Evolutionary conservation across 2,888 invertebrate genomes (phyloP), one percentile per base, ranked within the genome.

Genomic region (Oscheius sp.): DNA sequence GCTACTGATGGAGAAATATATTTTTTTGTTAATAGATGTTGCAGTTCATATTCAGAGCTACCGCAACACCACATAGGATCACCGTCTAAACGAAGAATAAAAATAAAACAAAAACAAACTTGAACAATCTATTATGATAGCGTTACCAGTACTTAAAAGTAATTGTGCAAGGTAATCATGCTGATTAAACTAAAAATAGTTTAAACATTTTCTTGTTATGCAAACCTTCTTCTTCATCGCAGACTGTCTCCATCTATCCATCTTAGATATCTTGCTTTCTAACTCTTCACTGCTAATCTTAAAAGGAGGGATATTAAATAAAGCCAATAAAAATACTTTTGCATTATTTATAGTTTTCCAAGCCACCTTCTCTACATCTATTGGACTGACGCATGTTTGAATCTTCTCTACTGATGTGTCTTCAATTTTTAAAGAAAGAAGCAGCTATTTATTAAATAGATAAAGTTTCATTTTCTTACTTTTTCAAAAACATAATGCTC

Each of bases 401-500:
- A 85, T 64, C 68, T 82, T 82, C 70, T 84, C 83, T 5, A 83
- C 70, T n/a, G 72, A 68, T 41, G 78, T 77, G 47, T 82, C 81
- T 32, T 81, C 80, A 30, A 85, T 54, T 67, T 81, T 80, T 49
- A 83, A 51, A 2, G 77, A 65, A 44, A 71, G 68, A 56, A 77
- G 73, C 1, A 77, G 69, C 62, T 61, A 36, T 41, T 45, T 22
- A 6, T 45, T 47, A 17, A 22, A 47, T 30, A 8, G 17, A 2
- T 28, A 47, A 36, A 33, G 12, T 1, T 3, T n/a, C 26, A 62
- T 22, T 78, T 67, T 57, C 78, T 75, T 14, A 84, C 65, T 57
- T 84, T 75, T 64, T 84, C 80, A 57, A 80, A 85, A 2, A 81
- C 85, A 64, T 85, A 85, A 51, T 85, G 85, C 61, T 85, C 85